phyloP scores from a whole-genome alignment of 2,888 invertebrate species.

The Nudaria mundana region DNA sequence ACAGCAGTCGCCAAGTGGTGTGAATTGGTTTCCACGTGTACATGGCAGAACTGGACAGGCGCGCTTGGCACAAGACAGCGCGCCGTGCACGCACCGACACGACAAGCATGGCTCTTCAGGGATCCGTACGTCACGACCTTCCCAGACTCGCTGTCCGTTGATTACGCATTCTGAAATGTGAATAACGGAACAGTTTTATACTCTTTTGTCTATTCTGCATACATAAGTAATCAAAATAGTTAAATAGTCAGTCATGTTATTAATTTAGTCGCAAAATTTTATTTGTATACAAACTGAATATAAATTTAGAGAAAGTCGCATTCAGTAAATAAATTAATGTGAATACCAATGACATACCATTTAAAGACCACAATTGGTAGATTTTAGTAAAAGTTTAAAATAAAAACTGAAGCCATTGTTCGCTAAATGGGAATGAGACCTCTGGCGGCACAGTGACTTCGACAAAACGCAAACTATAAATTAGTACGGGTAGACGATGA shows the following conservation, averaged over 20 bases:
- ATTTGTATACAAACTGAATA: neutral
- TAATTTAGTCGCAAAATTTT: no score
- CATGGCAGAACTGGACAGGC: constrained; percentile 96
- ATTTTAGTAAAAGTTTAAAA: constrained; percentile 48
- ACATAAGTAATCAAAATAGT: no score
- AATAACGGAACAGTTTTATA: neutral
- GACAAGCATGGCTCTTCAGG: constrained; percentile 93
- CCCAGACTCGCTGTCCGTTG: constrained; percentile 90
- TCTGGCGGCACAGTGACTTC: constrained; percentile 47
- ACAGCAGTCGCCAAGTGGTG: constrained; percentile 91
- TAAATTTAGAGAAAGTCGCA: constrained; percentile 20
- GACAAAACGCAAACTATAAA: constrained; percentile 68
- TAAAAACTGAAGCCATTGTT: constrained; percentile 59
- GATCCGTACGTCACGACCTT: constrained; percentile 89
- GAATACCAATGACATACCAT: constrained; percentile 40
- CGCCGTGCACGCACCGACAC: constrained; percentile 87
- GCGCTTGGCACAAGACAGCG: constrained; percentile 89
- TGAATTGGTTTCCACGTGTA: constrained; percentile 84
- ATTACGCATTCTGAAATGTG: constrained; percentile 86
- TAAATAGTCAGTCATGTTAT: no score
- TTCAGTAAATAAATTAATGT: constrained; percentile 40
- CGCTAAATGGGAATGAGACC: constrained; percentile 44
- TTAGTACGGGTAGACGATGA: constrained; percentile 67
- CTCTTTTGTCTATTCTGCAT: no score
- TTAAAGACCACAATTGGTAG: constrained; percentile 35